Percentiles rank a stretch among this genome's conserved stretches.
phyloP scores from a whole-genome alignment of 35 echinoderm and acorn worm genomes.

The Ophioderma brevispina region DNA sequence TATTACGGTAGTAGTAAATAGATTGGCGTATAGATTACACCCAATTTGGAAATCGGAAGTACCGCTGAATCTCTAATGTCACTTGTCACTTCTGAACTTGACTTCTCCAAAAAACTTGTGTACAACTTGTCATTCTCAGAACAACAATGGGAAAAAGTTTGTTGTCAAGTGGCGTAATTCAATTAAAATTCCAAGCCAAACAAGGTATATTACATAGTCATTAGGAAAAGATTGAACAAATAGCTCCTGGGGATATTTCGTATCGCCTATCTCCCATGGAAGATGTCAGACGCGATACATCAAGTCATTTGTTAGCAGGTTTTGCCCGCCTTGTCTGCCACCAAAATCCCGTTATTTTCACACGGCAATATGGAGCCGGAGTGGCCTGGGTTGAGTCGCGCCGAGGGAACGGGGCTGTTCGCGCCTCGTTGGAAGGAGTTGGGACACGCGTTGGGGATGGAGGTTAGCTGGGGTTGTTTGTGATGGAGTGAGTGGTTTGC shows the following conservation, averaged over 20 bases:
- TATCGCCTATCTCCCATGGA: neutral
- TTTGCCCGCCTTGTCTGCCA: neutral
- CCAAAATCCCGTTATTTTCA: neutral
- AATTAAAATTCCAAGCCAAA: conserved; percentile 3
- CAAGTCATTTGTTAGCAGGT: neutral
- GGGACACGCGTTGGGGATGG: neutral
- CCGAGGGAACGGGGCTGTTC: neutral
- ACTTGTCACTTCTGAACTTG: neutral
- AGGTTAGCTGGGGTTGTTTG: neutral
- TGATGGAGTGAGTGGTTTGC: neutral
- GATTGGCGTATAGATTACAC: too few relatives aligned
- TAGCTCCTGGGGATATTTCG: neutral
- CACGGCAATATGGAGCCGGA: neutral
- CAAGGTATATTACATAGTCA: neutral
- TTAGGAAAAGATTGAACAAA: neutral
- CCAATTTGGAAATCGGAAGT: neutral
- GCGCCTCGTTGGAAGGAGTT: neutral
- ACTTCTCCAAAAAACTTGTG: neutral
- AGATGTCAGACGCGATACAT: neutral
- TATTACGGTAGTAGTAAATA: too few relatives aligned
- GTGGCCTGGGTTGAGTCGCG: neutral
- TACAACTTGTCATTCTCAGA: neutral
- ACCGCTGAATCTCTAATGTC: neutral
- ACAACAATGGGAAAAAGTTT: neutral
- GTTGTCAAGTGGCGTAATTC: conserved; percentile 1